Conservation (phyloP, 2,888 invertebrate species). For the Camponotus fellah region DNA sequence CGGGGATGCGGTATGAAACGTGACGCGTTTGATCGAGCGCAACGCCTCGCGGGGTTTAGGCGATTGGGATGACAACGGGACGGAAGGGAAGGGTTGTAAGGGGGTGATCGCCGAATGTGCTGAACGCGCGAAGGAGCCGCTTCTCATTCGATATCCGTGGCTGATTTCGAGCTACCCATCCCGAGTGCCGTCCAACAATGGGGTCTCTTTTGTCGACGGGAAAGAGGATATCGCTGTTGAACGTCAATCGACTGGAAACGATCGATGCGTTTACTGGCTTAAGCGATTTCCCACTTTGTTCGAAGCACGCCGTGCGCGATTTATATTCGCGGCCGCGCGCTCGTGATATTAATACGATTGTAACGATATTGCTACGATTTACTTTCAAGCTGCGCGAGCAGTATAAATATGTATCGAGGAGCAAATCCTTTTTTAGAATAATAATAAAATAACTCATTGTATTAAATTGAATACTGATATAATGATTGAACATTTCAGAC, state of each 20-base stretch:
- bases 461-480: background rate
- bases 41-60: constrained; percentile 46
- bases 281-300: constrained; percentile 70
- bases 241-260: constrained; percentile 78
- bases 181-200: constrained; percentile 51
- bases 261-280: constrained; percentile 74
- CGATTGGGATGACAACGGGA: constrained; percentile 37
- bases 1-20: constrained; percentile 47
- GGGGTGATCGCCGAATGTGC: constrained; percentile 47
- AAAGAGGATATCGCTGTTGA: constrained; percentile 78
- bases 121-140: constrained; percentile 60
- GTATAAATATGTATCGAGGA: constrained; percentile 31
- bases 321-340: constrained; percentile 48
- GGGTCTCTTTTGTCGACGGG: constrained; percentile 70
- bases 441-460: constrained; percentile 20
- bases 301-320: constrained; percentile 31
- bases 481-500: background rate
- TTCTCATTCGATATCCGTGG: constrained; percentile 74
- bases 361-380: constrained; percentile 49
- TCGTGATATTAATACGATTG: constrained; percentile 51
- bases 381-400: constrained; percentile 22
- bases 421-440: background rate
- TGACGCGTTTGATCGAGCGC: constrained; percentile 64
- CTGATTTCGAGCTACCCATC: constrained; percentile 68
- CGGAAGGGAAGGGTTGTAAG: constrained; percentile 21